These are phyloP conservation scores for Melanotaenia nigrans DNA, from an alignment of 2,797 vertebrate species.

Conservation along the genomic window DNA sequence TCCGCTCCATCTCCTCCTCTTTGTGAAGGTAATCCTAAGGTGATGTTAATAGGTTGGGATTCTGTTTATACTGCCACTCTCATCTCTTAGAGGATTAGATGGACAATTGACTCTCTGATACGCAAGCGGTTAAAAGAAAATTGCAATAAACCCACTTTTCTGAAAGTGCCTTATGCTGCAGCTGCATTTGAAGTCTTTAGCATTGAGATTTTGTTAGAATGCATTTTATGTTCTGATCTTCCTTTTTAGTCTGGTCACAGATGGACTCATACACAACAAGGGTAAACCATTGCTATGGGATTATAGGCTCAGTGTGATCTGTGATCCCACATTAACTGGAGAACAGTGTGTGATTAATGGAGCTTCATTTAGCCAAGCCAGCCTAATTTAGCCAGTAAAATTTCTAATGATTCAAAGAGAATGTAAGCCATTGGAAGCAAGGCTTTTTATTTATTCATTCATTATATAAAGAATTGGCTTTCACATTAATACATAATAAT, in stretches of 20 bases:
- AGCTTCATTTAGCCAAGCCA: constrained; percentile 42
- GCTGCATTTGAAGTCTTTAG: neutral
- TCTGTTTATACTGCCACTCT: constrained; percentile 63
- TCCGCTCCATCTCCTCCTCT: constrained; percentile 27
- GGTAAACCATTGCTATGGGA: constrained; percentile 28
- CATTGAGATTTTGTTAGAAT: constrained; percentile 21
- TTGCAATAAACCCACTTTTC: constrained; percentile 51
- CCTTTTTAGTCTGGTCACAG: constrained; percentile 37
- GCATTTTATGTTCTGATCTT: constrained; percentile 20
- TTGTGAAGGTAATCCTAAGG: constrained; percentile 74
- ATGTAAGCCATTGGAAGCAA: constrained; percentile 16
- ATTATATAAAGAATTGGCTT: constrained; percentile 40
- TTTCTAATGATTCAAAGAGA: constrained; percentile 45
- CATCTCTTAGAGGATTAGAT: constrained; percentile 63
- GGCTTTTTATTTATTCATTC: constrained; percentile 1
- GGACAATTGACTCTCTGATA: constrained; percentile 58
- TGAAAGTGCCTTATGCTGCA: constrained; percentile 16
- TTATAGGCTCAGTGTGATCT: constrained; percentile 52
- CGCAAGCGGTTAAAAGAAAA: constrained; percentile 47
- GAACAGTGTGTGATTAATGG: constrained; percentile 60
- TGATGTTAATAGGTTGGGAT: constrained; percentile 69
- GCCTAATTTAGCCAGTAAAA: constrained; percentile 58
- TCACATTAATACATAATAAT: constrained; percentile 52
- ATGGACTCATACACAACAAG: constrained; percentile 44
- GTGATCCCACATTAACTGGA: constrained; percentile 52